Evolutionary conservation across 2,888 invertebrate species (phyloP), one percentile per base, ranked within the genome.

Genomic region (Embidobia sp.): DNA sequence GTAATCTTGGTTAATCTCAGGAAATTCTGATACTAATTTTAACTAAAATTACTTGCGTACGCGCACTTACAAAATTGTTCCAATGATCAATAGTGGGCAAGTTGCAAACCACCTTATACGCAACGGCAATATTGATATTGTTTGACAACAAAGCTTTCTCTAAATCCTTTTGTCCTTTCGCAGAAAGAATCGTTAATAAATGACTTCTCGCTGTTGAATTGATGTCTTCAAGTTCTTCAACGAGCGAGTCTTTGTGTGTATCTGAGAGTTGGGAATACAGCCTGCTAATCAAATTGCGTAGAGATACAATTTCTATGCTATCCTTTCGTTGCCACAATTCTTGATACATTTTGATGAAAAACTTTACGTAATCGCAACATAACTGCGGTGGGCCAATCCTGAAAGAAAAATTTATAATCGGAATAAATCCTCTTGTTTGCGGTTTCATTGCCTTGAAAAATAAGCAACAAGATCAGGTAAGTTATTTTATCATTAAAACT

Each of bases 351-450:
- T 78, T 79, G 22, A 86, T 77, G 7, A 89, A 79, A 57, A 84
- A 84, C 42, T 82, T 83, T 4, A 89, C 73, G 11, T 86, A 86
- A 33, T 74, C 75, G 37, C 78, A 81, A 55, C 86, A 84, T 16
- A 87, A 59, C 19, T 87, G 80, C 1, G 84, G 66, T 5, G 87
- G 80, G 15, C 84, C 80, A 8, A 85, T 70, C 53, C 88, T 88
- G 53, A 35, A 82, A 79, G 19, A 40, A 29, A 11, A 29, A 35
- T n/a, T n/a, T n/a, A n/a, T n/a, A n/a, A n/a, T n/a, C n/a, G n/a
- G n/a, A n/a, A n/a, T n/a, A n/a, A n/a, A n/a, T n/a, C n/a, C n/a
- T n/a, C n/a, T n/a, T n/a, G n/a, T n/a, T n/a, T n/a, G n/a, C n/a
- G n/a, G n/a, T n/a, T n/a, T n/a, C n/a, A n/a, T n/a, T n/a, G n/a